Percentiles rank a stretch among this genome's conserved stretches.
These are phyloP conservation scores for Bibio marci DNA, from an alignment of 2,888 invertebrate species.

Conservation along the genomic window DNA sequence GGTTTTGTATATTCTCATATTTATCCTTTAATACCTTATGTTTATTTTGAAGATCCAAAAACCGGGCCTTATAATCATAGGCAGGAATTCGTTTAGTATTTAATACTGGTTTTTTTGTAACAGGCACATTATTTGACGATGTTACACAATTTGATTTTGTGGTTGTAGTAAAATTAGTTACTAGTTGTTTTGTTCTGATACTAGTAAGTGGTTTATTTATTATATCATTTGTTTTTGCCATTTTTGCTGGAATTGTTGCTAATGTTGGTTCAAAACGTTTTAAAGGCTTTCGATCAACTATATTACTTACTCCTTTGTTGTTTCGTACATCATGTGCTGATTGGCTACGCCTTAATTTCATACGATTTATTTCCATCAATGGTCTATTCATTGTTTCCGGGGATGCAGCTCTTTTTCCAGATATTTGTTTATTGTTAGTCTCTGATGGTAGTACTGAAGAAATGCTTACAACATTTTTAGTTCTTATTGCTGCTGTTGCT, in stretches of 20 bases:
- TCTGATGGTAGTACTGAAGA: neutral
- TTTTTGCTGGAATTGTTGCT: constrained; percentile 19
- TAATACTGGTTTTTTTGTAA: constrained; percentile 14
- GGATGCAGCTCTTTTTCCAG: neutral
- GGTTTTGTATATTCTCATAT: constrained; percentile 32
- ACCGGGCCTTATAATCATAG: constrained; percentile 48
- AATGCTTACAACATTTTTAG: neutral
- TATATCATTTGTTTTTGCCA: constrained; percentile 5
- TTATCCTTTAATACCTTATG: constrained; percentile 36
- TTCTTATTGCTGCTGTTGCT: neutral
- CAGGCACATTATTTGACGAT: no score
- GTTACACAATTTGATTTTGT: no score
- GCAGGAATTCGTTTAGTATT: constrained; percentile 39
- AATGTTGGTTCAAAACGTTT: constrained; percentile 20
- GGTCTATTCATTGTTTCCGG: neutral
- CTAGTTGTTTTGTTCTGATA: neutral
- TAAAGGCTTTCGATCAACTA: constrained; percentile 13
- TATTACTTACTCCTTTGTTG: constrained; percentile 5
- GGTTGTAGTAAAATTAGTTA: neutral
- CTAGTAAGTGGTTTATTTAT: neutral
- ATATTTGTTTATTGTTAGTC: neutral
- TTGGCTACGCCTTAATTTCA: constrained; percentile 10
- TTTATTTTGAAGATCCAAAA: constrained; percentile 40
- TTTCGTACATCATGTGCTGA: constrained; percentile 18
- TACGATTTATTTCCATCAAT: constrained; percentile 8